Evolutionary conservation across 2,113 vertebrate species (phyloP), one percentile per base, ranked within the genome.

Genomic region (Oceanites oceanicus): DNA sequence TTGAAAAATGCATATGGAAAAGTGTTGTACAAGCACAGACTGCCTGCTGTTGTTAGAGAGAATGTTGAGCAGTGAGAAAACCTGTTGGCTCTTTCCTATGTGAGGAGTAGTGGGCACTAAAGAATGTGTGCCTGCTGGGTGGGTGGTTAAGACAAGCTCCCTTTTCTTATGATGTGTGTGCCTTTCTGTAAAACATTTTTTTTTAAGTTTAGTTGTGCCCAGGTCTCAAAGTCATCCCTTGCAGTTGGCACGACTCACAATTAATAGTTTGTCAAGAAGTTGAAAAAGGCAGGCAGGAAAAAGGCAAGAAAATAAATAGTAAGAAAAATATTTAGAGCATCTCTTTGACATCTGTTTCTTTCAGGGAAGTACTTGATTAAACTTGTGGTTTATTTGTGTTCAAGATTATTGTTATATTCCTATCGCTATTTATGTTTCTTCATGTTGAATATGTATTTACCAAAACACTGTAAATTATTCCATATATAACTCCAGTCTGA

Each of bases 381-480:
- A 66, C 12, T 86, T 73, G 21, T 0, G 0, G 4, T 88, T 86
- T 82, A 40, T 63, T 88, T 96, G n/a, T 65, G n/a, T 91, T 84
- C 29, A 62, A 80, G 32, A 20, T 77, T 63, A 40, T 80, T 81
- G 36, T 47, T 92, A 2, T 87, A 53, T 80, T 83, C 47, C 38
- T 95, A 2, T 44, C 4, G 3, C 52, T 92, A 59, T 88, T 96
- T 92, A 88, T 92, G 68, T 88, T 93, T 74, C 36, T 91, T 92
- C 11, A 20, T 77, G 30, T 82, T 87, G 56, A 93, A 23, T 71
- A 49, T 73, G 32, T 88, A 44, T 49, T 89, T 96, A 85, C 47
- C 34, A 75, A 91, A 91, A 62, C 76, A 83, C 61, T 90, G 47
- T 86, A 94, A 77, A 77, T 59, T 93, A 70, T 72, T 94, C 53